Percentiles rank a stretch among this genome's conserved stretches.
Conservation (phyloP, 92 coral and sea anemone genomes). For the Epizoanthus rinbou region DNA sequence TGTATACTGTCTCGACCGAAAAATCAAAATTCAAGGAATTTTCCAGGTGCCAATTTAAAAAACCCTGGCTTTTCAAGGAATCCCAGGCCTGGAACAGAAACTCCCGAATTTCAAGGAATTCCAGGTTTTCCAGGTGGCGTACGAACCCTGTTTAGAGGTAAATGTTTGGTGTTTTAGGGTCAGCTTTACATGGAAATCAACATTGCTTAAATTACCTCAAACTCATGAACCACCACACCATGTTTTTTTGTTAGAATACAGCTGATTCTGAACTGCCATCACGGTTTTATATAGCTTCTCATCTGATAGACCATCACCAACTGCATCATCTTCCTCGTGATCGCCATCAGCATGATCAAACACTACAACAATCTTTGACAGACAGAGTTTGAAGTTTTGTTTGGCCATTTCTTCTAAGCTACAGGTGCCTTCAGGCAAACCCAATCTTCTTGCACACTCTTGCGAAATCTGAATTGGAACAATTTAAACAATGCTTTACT, state of each 20-base stretch:
- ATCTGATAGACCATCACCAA: slow-evolving; percentile 5
- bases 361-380: slow-evolving; percentile 1
- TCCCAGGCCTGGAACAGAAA: too few species aligned
- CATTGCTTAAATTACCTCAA: slow-evolving; percentile 1
- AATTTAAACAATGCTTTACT: slow-evolving; percentile 5
- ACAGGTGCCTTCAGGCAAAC: slow-evolving; percentile 1
- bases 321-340: slow-evolving; percentile 1
- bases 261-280: slow-evolving; percentile 16
- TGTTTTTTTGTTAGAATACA: slow-evolving; percentile 10
- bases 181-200: too few species aligned
- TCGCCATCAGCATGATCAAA: slow-evolving; percentile 11
- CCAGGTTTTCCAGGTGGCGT: too few species aligned
- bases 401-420: slow-evolving; percentile 18
- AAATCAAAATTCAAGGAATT: too few species aligned
- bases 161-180: too few species aligned
- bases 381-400: slow-evolving; percentile 2
- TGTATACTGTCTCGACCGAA: too few species aligned
- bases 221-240: slow-evolving; percentile 18
- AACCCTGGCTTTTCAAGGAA: too few species aligned
- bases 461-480: slow-evolving; percentile 17
- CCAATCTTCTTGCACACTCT: slow-evolving; percentile 5
- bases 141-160: too few species aligned
- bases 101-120: too few species aligned
- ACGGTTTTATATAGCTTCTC: slow-evolving; percentile 11
- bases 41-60: too few species aligned